A percentile compares a stretch with the other conserved stretches of the same genome.
Conservation (phyloP, 1,140 invertebrate genomes). For the Caenorhabditis brenneri region DNA sequence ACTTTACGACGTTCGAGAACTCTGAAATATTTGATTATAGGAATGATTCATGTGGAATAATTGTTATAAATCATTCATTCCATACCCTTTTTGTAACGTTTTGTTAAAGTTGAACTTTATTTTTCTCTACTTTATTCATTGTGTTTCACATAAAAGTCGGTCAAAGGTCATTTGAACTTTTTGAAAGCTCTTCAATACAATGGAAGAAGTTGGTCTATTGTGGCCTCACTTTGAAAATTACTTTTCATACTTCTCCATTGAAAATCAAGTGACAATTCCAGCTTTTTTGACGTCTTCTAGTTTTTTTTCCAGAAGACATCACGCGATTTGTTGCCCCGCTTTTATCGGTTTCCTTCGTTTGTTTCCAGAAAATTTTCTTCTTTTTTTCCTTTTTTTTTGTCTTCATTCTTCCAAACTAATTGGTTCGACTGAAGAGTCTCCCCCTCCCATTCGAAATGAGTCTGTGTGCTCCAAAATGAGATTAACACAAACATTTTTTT, state of each 20-base stretch:
- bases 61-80: not conserved
- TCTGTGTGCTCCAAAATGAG: constrained; percentile 30
- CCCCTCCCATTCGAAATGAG: not conserved
- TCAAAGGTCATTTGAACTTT: not conserved
- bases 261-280: not conserved
- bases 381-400: not conserved
- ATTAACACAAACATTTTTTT: not conserved
- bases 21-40: constrained; percentile 45
- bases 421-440: not conserved
- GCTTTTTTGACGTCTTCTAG: not conserved
- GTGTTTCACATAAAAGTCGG: not conserved
- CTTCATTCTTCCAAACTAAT: constrained; percentile 19
- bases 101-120: not conserved
- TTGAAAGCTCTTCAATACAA: not conserved
- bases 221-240: not conserved
- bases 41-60: not conserved
- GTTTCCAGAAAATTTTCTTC: not conserved
- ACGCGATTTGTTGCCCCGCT: not conserved
- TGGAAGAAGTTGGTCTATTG: not conserved
- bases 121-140: not conserved
- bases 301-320: constrained; percentile 23
- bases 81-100: not conserved
- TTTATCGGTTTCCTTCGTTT: not conserved
- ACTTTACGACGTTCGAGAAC: constrained; percentile 74
- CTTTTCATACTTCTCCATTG: not conserved